Percentiles rank a stretch among this genome's conserved stretches.
Evolutionary conservation across 64 coral and sea anemone species (phyloP).

Genomic region (Pocillopora damicornis): DNA sequence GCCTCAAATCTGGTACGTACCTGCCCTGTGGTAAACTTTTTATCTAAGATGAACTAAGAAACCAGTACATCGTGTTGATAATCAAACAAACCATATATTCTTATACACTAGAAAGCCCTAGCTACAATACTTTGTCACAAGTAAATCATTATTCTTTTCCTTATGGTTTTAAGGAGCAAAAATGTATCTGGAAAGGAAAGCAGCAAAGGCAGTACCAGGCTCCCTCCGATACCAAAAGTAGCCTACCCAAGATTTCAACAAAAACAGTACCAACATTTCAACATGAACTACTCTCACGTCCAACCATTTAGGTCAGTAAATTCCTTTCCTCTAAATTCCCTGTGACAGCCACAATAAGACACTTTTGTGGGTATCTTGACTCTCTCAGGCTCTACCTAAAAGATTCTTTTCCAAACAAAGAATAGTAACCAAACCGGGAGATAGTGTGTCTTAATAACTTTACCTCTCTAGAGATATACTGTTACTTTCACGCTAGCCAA

Average conservation of each 20-base stretch:
- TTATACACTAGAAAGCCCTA: no score
- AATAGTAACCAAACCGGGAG: no score
- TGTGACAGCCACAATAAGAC: background rate
- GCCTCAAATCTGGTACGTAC: conserved; percentile 63
- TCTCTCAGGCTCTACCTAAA: no score
- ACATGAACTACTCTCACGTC: conserved; percentile 87
- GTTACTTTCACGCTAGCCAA: no score
- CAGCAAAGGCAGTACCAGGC: conserved; percentile 59
- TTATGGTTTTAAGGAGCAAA: conserved; percentile 58
- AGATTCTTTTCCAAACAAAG: no score
- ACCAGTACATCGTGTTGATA: background rate
- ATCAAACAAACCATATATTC: background rate
- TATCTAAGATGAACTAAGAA: background rate
- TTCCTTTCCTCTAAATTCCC: background rate
- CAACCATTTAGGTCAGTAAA: conserved; percentile 70
- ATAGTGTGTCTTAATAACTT: no score
- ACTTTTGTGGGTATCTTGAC: background rate
- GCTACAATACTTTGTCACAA: background rate
- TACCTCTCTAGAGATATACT: no score
- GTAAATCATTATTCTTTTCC: background rate
- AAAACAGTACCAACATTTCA: conserved; percentile 78
- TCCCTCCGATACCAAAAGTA: conserved; percentile 89
- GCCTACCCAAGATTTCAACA: conserved; percentile 54
- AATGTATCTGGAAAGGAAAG: conserved; percentile 67
- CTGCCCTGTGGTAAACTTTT: background rate